phyloP scores from a whole-genome alignment of 1,140 invertebrate genomes.

The Prorops nasuta region DNA sequence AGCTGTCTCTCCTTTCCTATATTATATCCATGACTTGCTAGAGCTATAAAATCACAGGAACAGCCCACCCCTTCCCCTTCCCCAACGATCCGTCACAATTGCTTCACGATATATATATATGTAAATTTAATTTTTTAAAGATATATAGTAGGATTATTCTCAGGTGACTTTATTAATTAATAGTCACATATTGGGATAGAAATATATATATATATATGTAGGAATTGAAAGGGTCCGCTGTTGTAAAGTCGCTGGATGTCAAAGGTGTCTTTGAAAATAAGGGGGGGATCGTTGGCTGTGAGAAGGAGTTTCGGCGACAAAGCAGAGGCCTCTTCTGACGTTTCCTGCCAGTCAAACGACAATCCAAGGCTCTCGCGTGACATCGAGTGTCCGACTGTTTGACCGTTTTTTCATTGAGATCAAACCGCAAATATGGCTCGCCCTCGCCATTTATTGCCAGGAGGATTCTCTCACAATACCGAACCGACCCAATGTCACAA shows the following conservation, averaged over 20 bases:
- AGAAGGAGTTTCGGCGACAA: neutral
- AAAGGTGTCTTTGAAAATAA: slow-evolving; percentile 1
- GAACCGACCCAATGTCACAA: no score
- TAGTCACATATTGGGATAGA: neutral
- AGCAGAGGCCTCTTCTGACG: neutral
- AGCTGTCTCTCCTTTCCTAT: neutral
- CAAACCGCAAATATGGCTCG: no score
- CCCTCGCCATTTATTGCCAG: no score
- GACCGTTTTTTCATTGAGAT: slow-evolving; percentile 17
- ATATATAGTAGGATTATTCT: neutral
- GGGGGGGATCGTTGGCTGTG: neutral
- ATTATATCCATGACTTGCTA: no score
- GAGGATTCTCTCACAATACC: no score
- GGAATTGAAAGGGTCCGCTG: neutral
- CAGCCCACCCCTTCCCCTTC: neutral
- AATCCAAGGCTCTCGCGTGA: slow-evolving; percentile 22
- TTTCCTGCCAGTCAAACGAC: slow-evolving; percentile 23
- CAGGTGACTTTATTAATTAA: no score
- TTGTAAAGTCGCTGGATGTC: neutral
- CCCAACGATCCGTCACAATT: neutral
- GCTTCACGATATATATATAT: neutral
- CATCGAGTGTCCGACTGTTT: slow-evolving; percentile 28
- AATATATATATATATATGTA: neutral
- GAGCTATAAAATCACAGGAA: no score
- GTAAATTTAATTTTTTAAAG: neutral